Conservation (phyloP, 1,140 invertebrate species). For the Manduca sexta region DNA sequence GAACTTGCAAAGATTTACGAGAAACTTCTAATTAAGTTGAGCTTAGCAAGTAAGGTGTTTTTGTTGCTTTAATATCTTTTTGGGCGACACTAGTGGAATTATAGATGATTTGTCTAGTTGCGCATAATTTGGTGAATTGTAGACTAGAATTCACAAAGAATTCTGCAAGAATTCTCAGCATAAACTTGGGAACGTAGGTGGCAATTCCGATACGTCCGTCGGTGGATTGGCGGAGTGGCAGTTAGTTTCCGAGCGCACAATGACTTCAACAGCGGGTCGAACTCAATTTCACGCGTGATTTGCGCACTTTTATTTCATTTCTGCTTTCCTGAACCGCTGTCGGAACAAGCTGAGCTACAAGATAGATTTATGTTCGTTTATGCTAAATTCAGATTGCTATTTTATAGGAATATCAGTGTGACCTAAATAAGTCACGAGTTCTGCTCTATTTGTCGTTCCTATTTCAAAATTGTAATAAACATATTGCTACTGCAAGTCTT, state of each 20-base stretch:
- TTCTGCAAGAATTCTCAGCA: no score
- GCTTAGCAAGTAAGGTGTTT: constrained; percentile 15
- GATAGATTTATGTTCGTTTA: constrained; percentile 16
- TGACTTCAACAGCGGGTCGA: constrained; percentile 47
- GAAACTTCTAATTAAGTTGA: constrained; percentile 14
- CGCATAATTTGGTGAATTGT: background rate
- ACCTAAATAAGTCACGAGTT: background rate
- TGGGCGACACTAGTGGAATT: background rate
- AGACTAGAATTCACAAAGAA: no score
- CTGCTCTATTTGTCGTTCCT: no score
- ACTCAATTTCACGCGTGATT: constrained; percentile 68
- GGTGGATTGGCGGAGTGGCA: constrained; percentile 21
- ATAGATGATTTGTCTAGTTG: constrained; percentile 8
- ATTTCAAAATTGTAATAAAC: no score
- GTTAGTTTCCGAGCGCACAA: constrained; percentile 40
- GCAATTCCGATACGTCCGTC: constrained; percentile 23
- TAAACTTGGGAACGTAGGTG: background rate
- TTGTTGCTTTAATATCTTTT: background rate
- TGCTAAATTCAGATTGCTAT: background rate
- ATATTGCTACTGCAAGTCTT: no score
- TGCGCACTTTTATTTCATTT: constrained; percentile 63
- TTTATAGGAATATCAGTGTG: background rate
- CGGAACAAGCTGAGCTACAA: constrained; percentile 22
- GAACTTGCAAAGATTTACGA: no score
- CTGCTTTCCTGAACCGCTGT: constrained; percentile 37